phyloP scores from a whole-genome alignment of 92 coral and sea anemone species.

The Heteractis magnifica region DNA sequence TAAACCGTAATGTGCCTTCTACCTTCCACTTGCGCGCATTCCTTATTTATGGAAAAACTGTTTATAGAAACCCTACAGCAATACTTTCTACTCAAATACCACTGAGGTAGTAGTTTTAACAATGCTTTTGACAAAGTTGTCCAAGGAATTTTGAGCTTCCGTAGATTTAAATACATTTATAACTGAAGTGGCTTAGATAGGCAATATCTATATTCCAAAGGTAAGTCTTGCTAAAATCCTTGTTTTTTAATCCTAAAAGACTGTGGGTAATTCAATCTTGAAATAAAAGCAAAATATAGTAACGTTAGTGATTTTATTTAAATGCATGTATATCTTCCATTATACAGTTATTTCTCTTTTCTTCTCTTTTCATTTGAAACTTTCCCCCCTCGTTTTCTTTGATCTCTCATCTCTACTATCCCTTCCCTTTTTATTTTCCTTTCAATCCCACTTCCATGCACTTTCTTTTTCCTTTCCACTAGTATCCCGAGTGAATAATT shows the following conservation, averaged over 20 bases:
- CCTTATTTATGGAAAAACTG: neutral
- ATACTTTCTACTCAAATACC: neutral
- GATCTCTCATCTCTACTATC: neutral
- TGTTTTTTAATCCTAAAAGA: neutral
- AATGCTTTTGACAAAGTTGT: neutral
- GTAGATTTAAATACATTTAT: neutral
- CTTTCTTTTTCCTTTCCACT: no score
- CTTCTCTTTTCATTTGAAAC: neutral
- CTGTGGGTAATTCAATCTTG: neutral
- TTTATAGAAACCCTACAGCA: neutral
- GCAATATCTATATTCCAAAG: neutral
- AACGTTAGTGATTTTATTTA: neutral
- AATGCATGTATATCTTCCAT: neutral
- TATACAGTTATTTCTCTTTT: neutral
- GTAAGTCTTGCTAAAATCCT: neutral
- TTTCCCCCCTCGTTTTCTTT: neutral
- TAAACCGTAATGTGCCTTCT: no score
- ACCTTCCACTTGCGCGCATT: no score
- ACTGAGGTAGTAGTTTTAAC: neutral
- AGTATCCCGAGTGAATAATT: no score
- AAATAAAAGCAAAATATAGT: neutral
- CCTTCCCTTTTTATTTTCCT: neutral
- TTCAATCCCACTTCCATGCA: no score
- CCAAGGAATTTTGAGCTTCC: neutral
- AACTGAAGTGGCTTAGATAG: neutral